Base-by-base conservation (phyloP, 2,797 vertebrate genomes). In the Myotis daubentonii region DNA sequence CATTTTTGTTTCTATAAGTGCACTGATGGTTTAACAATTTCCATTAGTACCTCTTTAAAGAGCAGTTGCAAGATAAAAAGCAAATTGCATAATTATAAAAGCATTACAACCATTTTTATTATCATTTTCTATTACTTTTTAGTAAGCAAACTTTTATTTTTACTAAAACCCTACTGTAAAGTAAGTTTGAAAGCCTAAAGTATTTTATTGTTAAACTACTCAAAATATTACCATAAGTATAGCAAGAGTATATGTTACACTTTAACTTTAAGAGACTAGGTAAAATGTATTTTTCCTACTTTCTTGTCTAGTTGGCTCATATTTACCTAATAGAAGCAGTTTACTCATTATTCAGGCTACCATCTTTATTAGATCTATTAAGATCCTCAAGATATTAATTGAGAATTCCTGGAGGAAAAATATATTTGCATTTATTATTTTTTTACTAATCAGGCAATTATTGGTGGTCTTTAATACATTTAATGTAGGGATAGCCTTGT, bases 31-130 rank as follows among this genome's bases (percentile, higher is more conserved):
- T 86, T 89, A 92, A 78, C 38, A n/a, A 79, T 94, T 96, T 92
- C 90, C 86, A 89, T 91, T 94, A 94, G 57, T 15, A 12, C 44
- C 57, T 95, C 68, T 87, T 30, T 41, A 75, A 72, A 91, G 41
- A 96, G 79, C 12, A 87, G 96, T 94, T 96, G 87, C 91, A 96
- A 95, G 94, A 93, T 89, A 93, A 95, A 94, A 92, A 47, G 81
- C 53, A 93, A 95, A 86, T 65, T 83, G 33, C 83, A 72, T 95
- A 94, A 95, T 95, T 96, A 95, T 44, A 23, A 94, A 89, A 81
- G 78, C 76, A 66, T 89, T 94, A 74, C n/a, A 66, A 0, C 19
- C 49, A 87, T 74, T 90, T 97, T 91, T 85, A 62, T 86, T 92
- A 87, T 75, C 81, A 68, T 76, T 91, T 90, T 85, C 74, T 85